Evolutionary conservation across 2,113 vertebrate genomes (phyloP), one percentile per base, ranked within the genome.

Genomic region (Cinclus cinclus): DNA sequence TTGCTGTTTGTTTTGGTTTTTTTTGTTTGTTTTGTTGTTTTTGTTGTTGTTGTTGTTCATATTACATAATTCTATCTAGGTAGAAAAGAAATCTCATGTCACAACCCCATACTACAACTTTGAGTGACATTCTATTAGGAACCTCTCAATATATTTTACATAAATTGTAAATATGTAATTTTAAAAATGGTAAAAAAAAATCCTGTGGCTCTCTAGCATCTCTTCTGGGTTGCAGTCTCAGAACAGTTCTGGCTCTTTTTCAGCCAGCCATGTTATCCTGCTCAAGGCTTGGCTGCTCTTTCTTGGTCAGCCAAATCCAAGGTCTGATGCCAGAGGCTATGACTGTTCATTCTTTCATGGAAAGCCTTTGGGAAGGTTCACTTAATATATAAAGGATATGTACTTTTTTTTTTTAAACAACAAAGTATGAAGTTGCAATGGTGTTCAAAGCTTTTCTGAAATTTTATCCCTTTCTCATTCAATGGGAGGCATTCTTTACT

Each of bases 131-230:
- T 64, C 33, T 68, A 1, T 42, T 31, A 73, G 35, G 31, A 53
- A 62, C 1, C 1, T 63, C 25, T 76, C 22, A 46, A 28, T 37
- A 59, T 7, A 37, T 55, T 67, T 83, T 35, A 44, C 3, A 21
- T 10, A 53, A 28, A n/a, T 7, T 28, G 0, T n/a, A 71, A 44
- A 3, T 33, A n/a, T n/a, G n/a, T n/a, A n/a, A n/a, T n/a, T n/a
- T n/a, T n/a, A n/a, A n/a, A n/a, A n/a, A 55, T 13, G 42, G 10
- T 4, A 39, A 59, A 62, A 74, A 47, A 35, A 31, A n/a, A n/a
- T n/a, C n/a, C 1, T 7, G 7, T 31, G 7, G 1, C 35, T 41
- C 12, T 59, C 14, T 50, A 58, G 5, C 17, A 44, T 14, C 44
- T 89, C 15, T 37, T 63, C 42, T 50, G 7, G 3, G 10, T 13